Base-by-base conservation (phyloP, 2,797 vertebrate species). In the Sebastes oblongus region DNA sequence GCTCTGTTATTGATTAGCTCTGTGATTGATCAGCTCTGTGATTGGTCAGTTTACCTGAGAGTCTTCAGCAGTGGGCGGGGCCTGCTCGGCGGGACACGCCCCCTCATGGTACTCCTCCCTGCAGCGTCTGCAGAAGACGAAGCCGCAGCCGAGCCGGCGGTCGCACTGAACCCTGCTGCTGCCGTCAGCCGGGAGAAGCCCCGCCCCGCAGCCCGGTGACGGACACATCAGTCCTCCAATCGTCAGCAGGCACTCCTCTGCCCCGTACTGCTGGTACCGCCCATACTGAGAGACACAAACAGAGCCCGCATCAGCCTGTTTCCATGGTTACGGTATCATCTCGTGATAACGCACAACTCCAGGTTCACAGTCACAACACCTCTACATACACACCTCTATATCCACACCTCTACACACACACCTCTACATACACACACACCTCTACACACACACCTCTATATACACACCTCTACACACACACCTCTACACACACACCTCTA, bases 161-260 rank as follows among this genome's bases (percentile, higher is more conserved):
- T 97, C 95, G 14, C 98, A 99, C 11, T 91, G 58, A 76, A 98
- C 94, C 82, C 89, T 95, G 81, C 95, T 95, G 76, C 75, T 64
- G 14, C 83, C 91, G 0, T 95, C 95, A 13, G 78, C 14, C 0
- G 96, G 96, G 18, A 98, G 92, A 39, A 99, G 95, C 20, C 97
- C 98, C 0, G 97, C 97, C 60, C 97, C 97, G 6, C 98, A 98
- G 88, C 96, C 96, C 0, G 97, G 94, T 11, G 93, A 93, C 0
- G 97, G 97, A 86, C 98, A 99, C 86, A 98, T 87, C 71, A 97
- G 93, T 2, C 98, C 98, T 1, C 97, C 97, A 90, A 94, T 96
- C 86, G 85, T 93, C 78, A 97, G 94, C 84, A 99, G 92, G 0
- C 95, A 98, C 59, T 92, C 92, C 86, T 98, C 98, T 0, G 97